Conservation (phyloP, 2,797 vertebrate species). For the Phylloscopus collybita region DNA sequence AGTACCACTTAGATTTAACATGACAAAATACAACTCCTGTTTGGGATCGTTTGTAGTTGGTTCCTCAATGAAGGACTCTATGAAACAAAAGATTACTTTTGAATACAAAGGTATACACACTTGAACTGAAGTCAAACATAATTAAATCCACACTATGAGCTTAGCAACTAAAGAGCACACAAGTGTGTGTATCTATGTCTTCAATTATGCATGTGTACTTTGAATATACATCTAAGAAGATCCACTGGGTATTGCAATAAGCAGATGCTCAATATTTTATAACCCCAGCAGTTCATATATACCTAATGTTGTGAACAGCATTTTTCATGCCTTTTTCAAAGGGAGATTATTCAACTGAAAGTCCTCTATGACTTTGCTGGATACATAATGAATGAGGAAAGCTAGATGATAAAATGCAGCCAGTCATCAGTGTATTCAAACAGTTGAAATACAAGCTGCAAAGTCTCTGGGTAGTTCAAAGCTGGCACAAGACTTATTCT, state of each 20-base stretch:
- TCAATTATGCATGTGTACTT: slow-evolving; percentile 28
- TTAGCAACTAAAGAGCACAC: not conserved
- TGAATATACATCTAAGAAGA: slow-evolving; percentile 16
- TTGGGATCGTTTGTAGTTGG: not conserved
- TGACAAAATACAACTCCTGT: not conserved
- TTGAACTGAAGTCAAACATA: not conserved
- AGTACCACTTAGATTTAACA: not conserved
- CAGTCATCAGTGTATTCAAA: not conserved
- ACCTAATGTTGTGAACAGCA: not conserved
- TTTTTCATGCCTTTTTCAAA: slow-evolving; percentile 9
- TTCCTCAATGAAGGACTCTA: not conserved
- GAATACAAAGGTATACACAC: not conserved
- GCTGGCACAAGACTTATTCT: not conserved
- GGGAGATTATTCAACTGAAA: not conserved
- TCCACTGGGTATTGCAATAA: slow-evolving; percentile 13
- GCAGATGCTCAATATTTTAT: slow-evolving; percentile 24
- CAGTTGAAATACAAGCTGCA: not conserved
- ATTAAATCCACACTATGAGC: not conserved
- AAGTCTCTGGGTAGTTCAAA: not conserved
- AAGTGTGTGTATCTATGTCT: not conserved
- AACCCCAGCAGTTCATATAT: not conserved
- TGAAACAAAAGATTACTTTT: not conserved
- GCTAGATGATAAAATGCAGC: not conserved
- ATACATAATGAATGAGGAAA: not conserved
- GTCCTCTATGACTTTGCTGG: not conserved